phyloP scores from a whole-genome alignment of 2,797 vertebrate species.

The Coregonus suidteri region DNA sequence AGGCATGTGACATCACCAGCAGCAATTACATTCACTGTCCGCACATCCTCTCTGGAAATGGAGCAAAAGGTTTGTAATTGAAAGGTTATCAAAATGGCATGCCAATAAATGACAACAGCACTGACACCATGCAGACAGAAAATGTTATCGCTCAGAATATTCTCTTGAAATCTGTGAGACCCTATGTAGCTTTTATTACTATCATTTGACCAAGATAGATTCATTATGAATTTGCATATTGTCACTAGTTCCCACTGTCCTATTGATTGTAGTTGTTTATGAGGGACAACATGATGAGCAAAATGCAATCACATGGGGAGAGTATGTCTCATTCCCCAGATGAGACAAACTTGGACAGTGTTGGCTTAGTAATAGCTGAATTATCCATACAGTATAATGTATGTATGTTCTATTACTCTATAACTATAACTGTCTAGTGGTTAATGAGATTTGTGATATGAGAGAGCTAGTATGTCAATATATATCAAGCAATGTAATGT shows the following conservation, averaged over 20 bases:
- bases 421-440: background rate
- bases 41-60: conserved; percentile 66
- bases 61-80: conserved; percentile 13
- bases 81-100: background rate
- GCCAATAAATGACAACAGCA: background rate
- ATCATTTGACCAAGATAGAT: background rate
- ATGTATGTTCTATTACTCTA: background rate
- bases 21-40: conserved; percentile 63
- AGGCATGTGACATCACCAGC: conserved; percentile 70
- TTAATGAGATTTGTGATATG: background rate
- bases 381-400: background rate
- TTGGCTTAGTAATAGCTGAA: background rate
- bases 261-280: background rate
- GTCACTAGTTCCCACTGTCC: background rate
- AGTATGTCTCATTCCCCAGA: background rate
- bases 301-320: background rate
- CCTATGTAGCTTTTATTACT: background rate
- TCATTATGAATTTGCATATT: conserved; percentile 1
- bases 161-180: background rate
- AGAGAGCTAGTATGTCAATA: background rate
- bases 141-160: background rate
- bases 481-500: background rate
- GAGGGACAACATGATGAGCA: background rate
- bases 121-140: background rate
- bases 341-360: background rate